Percentiles rank a stretch among this genome's conserved stretches.
phyloP scores from a whole-genome alignment of 1,140 invertebrate genomes.

The Phymastichus coffea region DNA sequence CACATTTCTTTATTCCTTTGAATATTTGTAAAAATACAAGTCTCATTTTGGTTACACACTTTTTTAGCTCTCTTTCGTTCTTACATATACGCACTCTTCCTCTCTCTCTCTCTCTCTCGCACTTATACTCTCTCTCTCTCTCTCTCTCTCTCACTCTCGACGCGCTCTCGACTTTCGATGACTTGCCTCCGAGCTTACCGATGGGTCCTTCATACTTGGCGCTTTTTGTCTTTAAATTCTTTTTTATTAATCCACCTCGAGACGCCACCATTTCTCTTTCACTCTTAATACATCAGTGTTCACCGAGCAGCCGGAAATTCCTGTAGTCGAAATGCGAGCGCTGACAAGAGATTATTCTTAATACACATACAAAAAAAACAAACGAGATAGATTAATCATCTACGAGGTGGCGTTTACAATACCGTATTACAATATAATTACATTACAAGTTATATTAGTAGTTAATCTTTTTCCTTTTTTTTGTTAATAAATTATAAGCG shows the following conservation, averaged over 20 bases:
- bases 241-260: conserved; percentile 7
- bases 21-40: conserved; percentile 31
- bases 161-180: conserved; percentile 25
- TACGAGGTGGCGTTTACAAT: conserved; percentile 42
- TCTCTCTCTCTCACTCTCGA: conserved; percentile 9
- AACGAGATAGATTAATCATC: conserved; percentile 43
- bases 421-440: conserved; percentile 48
- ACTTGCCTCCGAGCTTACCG: conserved; percentile 30
- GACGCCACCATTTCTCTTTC: conserved; percentile 11
- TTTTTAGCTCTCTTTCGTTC: background rate
- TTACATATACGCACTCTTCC: background rate
- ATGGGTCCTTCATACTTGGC: conserved; percentile 25
- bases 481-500: conserved; percentile 49
- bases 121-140: conserved; percentile 14
- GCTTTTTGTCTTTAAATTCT: background rate
- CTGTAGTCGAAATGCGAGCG: conserved; percentile 31
- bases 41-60: conserved; percentile 29
- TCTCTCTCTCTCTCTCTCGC: no score
- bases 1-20: conserved; percentile 27
- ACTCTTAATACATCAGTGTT: background rate
- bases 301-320: conserved; percentile 31
- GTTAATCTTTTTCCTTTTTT: no score
- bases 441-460: conserved; percentile 47
- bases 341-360: conserved; percentile 39
- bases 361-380: conserved; percentile 42